These are phyloP conservation scores for Acrocephalus scirpaceus DNA, from an alignment of 2,797 vertebrate species.

Conservation along the genomic window DNA sequence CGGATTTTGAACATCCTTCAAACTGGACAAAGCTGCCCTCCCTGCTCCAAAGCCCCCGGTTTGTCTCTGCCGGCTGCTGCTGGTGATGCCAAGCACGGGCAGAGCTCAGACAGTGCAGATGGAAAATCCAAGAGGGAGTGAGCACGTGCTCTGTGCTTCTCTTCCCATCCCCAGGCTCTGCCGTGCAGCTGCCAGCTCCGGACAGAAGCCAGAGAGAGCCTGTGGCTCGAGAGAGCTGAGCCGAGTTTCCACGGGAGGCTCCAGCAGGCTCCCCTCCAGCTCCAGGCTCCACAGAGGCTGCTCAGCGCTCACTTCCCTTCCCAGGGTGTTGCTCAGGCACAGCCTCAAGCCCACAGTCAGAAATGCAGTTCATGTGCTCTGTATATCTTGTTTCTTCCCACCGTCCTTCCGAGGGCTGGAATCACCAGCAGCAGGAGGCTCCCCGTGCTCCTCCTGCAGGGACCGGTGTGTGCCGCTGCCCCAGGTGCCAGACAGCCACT, in stretches of 20 bases:
- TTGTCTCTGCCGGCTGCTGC: neutral
- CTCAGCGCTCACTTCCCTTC: neutral
- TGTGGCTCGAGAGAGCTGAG: slow-evolving; percentile 63
- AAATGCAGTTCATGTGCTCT: neutral
- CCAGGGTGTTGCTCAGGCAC: neutral
- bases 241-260: slow-evolving; percentile 54
- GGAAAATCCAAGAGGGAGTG: accelerated
- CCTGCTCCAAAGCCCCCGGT: neutral
- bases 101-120: neutral
- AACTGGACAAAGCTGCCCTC: neutral
- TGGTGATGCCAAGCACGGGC: neutral
- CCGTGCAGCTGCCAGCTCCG: neutral
- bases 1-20: neutral
- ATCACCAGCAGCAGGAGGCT: neutral
- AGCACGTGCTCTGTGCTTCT: neutral
- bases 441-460: neutral
- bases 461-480: accelerated
- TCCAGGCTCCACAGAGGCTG: neutral
- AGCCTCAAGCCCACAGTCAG: neutral
- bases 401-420: accelerated
- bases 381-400: neutral
- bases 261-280: slow-evolving; percentile 12
- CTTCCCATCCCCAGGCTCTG: neutral
- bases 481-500: neutral
- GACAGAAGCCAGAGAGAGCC: slow-evolving; percentile 75